Evolutionary conservation across 1,140 invertebrate genomes (phyloP).

Genomic region (Belonocnema kinseyi): DNA sequence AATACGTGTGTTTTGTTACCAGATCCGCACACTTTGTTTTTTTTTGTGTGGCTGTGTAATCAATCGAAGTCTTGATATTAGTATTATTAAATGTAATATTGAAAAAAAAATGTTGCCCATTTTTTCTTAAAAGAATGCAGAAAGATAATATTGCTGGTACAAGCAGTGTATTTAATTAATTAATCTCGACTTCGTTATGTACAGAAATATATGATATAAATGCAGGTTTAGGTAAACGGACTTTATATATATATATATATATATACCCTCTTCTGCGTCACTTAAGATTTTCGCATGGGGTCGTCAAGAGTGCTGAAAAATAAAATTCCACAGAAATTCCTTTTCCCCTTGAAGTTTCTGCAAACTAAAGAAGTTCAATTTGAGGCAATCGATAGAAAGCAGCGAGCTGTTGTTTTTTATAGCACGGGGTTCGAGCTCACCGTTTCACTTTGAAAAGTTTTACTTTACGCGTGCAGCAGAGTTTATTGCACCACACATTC

Average conservation of each 20-base stretch:
- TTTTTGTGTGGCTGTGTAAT: no score
- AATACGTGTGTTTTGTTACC: no score
- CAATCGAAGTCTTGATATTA: no score
- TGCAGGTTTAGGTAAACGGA: neutral
- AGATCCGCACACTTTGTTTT: no score
- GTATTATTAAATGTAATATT: no score
- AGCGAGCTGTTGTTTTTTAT: constrained; percentile 14
- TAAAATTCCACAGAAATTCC: neutral
- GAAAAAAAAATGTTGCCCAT: no score
- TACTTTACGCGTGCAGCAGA: constrained; percentile 15
- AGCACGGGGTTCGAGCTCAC: constrained; percentile 6
- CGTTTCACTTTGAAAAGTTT: constrained; percentile 26
- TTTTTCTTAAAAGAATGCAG: no score
- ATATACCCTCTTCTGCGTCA: constrained; percentile 1
- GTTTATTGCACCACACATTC: constrained; percentile 31
- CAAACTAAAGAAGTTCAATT: constrained; percentile 28
- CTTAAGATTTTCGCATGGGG: neutral
- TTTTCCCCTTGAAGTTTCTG: constrained; percentile 6
- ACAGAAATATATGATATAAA: no score
- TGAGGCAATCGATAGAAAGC: constrained; percentile 9
- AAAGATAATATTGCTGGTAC: no score
- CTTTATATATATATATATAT: neutral
- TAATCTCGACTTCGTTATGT: no score
- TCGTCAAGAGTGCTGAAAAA: constrained; percentile 14
- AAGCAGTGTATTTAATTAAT: no score